These are phyloP conservation scores for Rousettus leschenaultii DNA, from an alignment of 2,113 vertebrate genomes.

Conservation along the genomic window DNA sequence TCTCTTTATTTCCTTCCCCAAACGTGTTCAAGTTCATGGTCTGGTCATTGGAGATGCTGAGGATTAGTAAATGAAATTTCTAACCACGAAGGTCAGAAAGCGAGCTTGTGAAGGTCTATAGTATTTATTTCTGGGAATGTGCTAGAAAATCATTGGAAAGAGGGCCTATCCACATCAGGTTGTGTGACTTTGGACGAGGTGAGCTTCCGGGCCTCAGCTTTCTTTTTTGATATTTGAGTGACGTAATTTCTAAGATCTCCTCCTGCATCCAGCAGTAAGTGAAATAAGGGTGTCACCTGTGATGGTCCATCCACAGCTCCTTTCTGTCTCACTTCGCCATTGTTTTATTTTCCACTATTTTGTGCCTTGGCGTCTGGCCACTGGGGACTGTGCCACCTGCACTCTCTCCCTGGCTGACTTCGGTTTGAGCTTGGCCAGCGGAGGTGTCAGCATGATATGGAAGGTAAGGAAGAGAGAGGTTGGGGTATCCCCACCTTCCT, in stretches of 20 bases:
- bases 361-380: not conserved
- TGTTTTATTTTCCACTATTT: not conserved
- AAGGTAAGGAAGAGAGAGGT: not conserved
- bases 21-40: not conserved
- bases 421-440: not conserved
- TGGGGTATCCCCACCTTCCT: not conserved
- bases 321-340: not conserved
- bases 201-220: not conserved
- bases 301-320: not conserved
- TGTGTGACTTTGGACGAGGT: not conserved
- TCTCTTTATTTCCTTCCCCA: not conserved
- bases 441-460: not conserved
- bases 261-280: not conserved
- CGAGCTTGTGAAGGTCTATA: not conserved
- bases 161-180: not conserved
- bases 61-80: not conserved
- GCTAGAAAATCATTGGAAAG: not conserved
- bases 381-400: not conserved
- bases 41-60: not conserved
- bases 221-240: not conserved
- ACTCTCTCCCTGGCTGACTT: not conserved
- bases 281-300: not conserved
- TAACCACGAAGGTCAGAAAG: not conserved
- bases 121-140: not conserved
- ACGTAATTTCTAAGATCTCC: not conserved